These are phyloP conservation scores for Callipepla squamata DNA, from an alignment of 2,113 vertebrate genomes.

Conservation along the genomic window DNA sequence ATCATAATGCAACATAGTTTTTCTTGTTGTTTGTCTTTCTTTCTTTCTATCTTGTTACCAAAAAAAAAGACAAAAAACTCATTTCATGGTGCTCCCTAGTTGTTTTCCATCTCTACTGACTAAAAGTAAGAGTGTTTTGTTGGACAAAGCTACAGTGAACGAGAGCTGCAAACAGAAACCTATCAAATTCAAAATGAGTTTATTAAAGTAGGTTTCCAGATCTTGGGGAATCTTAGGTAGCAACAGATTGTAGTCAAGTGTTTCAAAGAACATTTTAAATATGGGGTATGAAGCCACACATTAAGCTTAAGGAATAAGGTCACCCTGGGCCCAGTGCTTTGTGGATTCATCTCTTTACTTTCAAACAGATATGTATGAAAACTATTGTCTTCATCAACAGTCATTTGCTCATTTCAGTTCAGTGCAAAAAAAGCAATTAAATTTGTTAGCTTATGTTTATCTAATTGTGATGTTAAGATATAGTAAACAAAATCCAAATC, in stretches of 20 bases:
- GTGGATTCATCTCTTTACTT: neutral
- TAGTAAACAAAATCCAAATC: neutral
- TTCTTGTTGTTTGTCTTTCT: neutral
- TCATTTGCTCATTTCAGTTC: neutral
- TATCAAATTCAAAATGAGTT: neutral
- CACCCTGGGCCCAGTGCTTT: neutral
- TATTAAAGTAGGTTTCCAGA: neutral
- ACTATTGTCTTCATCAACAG: neutral
- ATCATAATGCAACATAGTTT: neutral
- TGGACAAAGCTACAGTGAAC: neutral
- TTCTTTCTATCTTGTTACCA: neutral
- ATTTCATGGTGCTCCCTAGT: neutral
- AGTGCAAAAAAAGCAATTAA: neutral
- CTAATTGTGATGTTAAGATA: neutral
- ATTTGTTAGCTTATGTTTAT: neutral
- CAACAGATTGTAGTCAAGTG: neutral
- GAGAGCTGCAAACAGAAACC: neutral
- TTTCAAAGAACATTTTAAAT: neutral
- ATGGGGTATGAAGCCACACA: neutral
- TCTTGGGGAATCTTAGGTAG: neutral
- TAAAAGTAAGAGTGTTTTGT: neutral
- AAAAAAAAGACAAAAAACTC: rapidly evolving
- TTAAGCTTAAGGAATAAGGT: neutral
- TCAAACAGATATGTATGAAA: neutral
- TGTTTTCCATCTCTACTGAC: neutral